Conservation (phyloP, 1,140 invertebrate species). For the Papilio xuthus region DNA sequence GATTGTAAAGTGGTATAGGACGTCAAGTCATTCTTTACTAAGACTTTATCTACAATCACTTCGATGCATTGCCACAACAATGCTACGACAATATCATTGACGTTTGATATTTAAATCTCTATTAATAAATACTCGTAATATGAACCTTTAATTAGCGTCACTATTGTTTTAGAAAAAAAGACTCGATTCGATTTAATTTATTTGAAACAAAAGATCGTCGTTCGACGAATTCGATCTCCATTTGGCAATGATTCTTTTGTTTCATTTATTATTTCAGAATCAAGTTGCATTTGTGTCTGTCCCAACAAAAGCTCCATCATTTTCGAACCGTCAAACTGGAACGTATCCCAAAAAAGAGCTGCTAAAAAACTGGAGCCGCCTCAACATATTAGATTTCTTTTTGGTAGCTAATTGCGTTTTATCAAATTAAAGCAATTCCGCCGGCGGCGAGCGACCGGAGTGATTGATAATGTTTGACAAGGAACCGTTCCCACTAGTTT, state of each 20-base stretch:
- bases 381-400: conserved; percentile 78
- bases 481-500: conserved; percentile 70
- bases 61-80: not conserved
- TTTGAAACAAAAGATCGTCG: not conserved
- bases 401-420: conserved; percentile 81
- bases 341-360: conserved; percentile 64
- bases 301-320: conserved; percentile 36
- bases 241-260: conserved; percentile 10
- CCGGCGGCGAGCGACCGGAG: conserved; percentile 53
- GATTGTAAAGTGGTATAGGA: conserved; percentile 8
- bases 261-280: conserved; percentile 7
- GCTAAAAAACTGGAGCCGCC: conserved; percentile 71
- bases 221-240: conserved; percentile 11
- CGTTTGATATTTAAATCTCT: not conserved
- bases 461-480: conserved; percentile 79
- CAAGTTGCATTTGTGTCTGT: conserved; percentile 7
- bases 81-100: not conserved
- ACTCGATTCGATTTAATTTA: not conserved
- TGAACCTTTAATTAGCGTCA: not conserved
- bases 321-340: conserved; percentile 61
- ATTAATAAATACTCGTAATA: not conserved
- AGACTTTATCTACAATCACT: conserved; percentile 5
- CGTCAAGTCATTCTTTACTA: not conserved
- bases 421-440: conserved; percentile 79
- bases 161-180: not conserved